Percentiles rank a stretch among this genome's conserved stretches.
phyloP scores from a whole-genome alignment of 2,888 invertebrate species.

The Ametastegia equiseti region DNA sequence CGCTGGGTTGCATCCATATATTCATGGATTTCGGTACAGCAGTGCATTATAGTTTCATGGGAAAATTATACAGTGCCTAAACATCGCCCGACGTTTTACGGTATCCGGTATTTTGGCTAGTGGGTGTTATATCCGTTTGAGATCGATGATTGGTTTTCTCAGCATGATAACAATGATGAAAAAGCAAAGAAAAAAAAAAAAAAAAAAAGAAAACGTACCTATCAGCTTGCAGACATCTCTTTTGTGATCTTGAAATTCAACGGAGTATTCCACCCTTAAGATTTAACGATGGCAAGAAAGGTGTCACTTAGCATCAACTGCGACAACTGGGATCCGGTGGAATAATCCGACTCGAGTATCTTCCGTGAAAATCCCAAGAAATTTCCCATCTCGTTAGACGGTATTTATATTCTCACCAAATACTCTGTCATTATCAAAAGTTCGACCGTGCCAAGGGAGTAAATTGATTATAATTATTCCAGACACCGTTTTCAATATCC shows the following conservation, averaged over 20 bases:
- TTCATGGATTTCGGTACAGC: conserved; percentile 38
- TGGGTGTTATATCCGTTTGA: background rate
- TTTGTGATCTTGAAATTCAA: background rate
- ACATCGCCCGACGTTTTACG: background rate
- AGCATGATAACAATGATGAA: too few relatives aligned
- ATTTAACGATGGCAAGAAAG: conserved; percentile 66
- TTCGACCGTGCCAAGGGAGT: conserved; percentile 49
- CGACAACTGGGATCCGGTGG: conserved; percentile 52
- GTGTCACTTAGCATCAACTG: conserved; percentile 59
- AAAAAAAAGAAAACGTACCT: background rate
- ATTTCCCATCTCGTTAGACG: conserved; percentile 68
- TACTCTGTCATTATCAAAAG: conserved; percentile 32
- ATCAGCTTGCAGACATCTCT: background rate
- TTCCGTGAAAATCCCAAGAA: conserved; percentile 61
- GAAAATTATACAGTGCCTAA: conserved; percentile 35
- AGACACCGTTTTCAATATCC: conserved; percentile 36
- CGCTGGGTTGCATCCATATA: conserved; percentile 32
- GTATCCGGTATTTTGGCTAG: background rate
- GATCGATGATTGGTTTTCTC: too few relatives aligned
- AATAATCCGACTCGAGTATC: conserved; percentile 60
- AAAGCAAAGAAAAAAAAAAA: background rate
- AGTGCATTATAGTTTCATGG: conserved; percentile 46
- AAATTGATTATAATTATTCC: conserved; percentile 69
- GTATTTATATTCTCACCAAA: conserved; percentile 68
- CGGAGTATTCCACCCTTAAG: conserved; percentile 40